Base-by-base conservation (phyloP, 1,140 invertebrate genomes). In the Gryon sp. region DNA sequence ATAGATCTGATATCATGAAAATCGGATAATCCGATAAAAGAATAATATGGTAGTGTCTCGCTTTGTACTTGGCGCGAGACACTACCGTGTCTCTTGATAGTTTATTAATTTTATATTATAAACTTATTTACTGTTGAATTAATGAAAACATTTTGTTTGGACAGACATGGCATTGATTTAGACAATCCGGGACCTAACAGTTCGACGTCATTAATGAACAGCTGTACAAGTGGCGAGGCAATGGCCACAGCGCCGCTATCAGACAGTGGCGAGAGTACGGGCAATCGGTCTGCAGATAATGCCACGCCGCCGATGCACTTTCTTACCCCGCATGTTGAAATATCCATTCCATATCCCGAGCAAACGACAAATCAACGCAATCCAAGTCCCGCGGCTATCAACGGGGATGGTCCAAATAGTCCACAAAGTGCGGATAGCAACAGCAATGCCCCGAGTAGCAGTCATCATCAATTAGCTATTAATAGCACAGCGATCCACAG, bases 251-350 rank as follows among this genome's bases (percentile, higher is more conserved):
- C 92, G 11, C 92, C 91, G 30, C 92, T 93, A 76, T 95, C 94
- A 18, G 94, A 95, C 73, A 95, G 93, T 70, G 94, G 94, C 0
- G 94, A 95, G 57, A 94, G 93, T 52, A 93, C 91, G 50, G 94
- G 93, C 12, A 93, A 93, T 73, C 89, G 94, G 63, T 94, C 93
- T 0, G 91, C 93, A 11, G 94, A 95, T 80, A 95, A 95, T 84
- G 93, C 93, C 8, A 95, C 95, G 32, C 94, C 94, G 1, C 95
- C 95, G 0, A 96, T 96, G 93, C 95, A 96, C 86, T 96, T 96
- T 84, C 89, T 96, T 12, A 95, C 95, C 24, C 95, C 95, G 8
- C 95, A 96, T 79, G 94, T 96, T 15, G 95, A 96, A 89, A 96
- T 96, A 88, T 95, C 94, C 24, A 95, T 95, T 91, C 92, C 93